Percentiles rank a stretch among this genome's conserved stretches.
phyloP scores from a whole-genome alignment of 2,797 vertebrate species.

The Peromyscus nudipes region DNA sequence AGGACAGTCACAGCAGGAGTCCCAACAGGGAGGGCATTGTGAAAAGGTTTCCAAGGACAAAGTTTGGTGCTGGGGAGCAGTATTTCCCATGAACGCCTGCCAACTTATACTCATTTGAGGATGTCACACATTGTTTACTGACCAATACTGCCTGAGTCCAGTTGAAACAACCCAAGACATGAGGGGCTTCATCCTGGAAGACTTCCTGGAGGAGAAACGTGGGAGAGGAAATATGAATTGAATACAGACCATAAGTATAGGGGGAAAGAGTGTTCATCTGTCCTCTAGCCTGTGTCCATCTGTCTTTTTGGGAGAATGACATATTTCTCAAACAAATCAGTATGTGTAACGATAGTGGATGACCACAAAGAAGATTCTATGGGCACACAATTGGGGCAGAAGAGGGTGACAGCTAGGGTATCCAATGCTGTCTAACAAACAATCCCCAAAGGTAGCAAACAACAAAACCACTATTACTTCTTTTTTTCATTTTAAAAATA shows the following conservation, averaged over 20 bases:
- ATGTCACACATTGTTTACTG: neutral
- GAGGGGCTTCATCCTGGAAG: neutral
- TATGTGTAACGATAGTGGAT: neutral
- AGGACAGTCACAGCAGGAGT: neutral
- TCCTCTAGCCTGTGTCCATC: neutral
- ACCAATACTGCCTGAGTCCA: neutral
- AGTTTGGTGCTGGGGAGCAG: neutral
- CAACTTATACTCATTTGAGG: neutral
- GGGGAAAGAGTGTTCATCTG: neutral
- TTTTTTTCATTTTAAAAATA: neutral
- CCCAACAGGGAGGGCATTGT: neutral
- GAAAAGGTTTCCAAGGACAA: neutral
- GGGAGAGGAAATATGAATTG: neutral
- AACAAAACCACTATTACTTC: neutral
- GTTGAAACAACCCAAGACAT: neutral
- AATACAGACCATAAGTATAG: neutral
- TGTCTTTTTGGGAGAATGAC: neutral
- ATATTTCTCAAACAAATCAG: neutral
- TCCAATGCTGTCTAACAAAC: neutral
- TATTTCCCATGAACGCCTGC: neutral
- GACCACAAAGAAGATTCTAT: neutral
- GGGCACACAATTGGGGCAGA: neutral
- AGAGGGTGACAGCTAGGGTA: neutral
- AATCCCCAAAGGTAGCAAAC: neutral
- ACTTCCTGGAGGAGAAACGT: neutral